A percentile compares a stretch with the other conserved stretches of the same genome.
These are phyloP conservation scores for Austrolebias charrua DNA, from an alignment of 2,797 vertebrate species.

Conservation along the genomic window DNA sequence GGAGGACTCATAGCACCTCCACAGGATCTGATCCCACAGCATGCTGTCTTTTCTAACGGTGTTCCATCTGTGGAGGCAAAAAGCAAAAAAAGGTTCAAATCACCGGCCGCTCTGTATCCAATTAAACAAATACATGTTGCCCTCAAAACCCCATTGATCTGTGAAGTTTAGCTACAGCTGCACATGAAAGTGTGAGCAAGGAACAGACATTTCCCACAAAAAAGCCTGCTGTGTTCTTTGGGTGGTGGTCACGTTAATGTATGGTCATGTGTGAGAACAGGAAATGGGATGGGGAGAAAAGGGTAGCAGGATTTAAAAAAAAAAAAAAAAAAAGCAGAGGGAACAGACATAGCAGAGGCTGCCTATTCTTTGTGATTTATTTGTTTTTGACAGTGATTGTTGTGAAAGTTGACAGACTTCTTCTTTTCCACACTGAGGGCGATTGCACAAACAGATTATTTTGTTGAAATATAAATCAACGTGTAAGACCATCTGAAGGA, in stretches of 20 bases:
- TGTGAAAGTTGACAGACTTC: conserved; percentile 28
- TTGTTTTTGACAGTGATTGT: conserved; percentile 45
- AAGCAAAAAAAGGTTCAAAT: not conserved
- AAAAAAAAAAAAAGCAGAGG: conserved; percentile 38
- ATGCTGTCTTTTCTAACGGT: conserved; percentile 24
- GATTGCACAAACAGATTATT: conserved; percentile 14
- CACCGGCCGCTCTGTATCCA: conserved; percentile 27
- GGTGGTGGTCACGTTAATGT: conserved; percentile 50
- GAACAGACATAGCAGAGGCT: conserved; percentile 14
- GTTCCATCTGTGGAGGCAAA: conserved; percentile 17
- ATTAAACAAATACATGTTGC: conserved; percentile 40
- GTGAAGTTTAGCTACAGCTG: conserved; percentile 39
- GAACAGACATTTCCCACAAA: conserved; percentile 50
- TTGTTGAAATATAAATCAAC: conserved; percentile 23
- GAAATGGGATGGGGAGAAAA: conserved; percentile 55
- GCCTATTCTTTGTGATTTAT: conserved; percentile 44
- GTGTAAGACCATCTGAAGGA: conserved; percentile 12
- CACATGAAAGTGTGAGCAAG: conserved; percentile 36
- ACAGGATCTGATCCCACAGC: conserved; percentile 25
- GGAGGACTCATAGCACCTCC: conserved; percentile 9
- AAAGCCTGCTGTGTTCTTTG: conserved; percentile 45
- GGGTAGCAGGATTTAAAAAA: conserved; percentile 35
- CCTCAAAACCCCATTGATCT: conserved; percentile 27
- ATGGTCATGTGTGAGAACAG: conserved; percentile 66
- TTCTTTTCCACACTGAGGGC: conserved; percentile 20